These are phyloP conservation scores for Calephelis virginiensis DNA, from an alignment of 1,140 invertebrate genomes.

Conservation along the genomic window DNA sequence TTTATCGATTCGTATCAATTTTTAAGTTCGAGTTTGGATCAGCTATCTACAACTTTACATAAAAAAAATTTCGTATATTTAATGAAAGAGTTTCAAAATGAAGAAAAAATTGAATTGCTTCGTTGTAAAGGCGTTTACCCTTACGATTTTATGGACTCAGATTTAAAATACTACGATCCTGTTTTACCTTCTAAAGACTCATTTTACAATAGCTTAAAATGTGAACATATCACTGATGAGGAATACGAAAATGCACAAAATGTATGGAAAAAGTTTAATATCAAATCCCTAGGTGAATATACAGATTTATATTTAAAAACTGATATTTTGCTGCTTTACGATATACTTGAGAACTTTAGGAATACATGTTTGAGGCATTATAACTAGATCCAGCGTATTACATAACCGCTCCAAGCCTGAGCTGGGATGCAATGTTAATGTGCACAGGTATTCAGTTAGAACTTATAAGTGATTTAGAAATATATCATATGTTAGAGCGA, in stretches of 20 bases:
- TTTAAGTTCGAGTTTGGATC: too few relatives aligned
- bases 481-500: too few relatives aligned
- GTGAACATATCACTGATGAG: constrained; percentile 1
- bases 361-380: background rate
- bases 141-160: background rate
- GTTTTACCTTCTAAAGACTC: background rate
- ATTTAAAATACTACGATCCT: background rate
- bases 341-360: background rate
- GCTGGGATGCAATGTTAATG: too few relatives aligned
- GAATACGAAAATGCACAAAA: background rate
- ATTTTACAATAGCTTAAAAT: constrained; percentile 2
- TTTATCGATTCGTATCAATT: too few relatives aligned
- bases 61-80: too few relatives aligned
- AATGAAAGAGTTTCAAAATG: background rate
- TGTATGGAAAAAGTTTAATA: background rate
- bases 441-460: too few relatives aligned
- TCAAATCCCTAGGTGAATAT: too few relatives aligned
- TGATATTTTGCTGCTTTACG: background rate
- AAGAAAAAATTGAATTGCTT: background rate
- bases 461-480: too few relatives aligned
- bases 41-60: too few relatives aligned
- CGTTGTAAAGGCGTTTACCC: background rate
- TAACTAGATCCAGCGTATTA: too few relatives aligned
- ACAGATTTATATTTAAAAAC: background rate
- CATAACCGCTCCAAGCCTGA: too few relatives aligned